Conservation (phyloP, 2,888 invertebrate genomes). For the Clistopyga incitator region DNA sequence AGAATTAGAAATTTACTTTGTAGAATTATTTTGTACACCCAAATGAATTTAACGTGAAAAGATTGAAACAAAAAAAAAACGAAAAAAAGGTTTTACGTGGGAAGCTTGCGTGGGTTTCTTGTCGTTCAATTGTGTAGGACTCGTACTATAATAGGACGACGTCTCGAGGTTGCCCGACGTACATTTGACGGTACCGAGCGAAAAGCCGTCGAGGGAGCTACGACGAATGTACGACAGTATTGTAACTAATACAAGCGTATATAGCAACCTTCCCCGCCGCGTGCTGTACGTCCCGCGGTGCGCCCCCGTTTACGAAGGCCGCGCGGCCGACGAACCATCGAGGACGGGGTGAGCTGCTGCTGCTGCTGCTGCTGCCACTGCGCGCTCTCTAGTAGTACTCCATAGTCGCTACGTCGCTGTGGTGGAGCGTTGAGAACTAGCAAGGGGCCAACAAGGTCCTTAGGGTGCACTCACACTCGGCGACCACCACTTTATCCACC, state of each 20-base stretch:
- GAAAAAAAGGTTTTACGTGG: background rate
- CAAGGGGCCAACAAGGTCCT: constrained; percentile 34
- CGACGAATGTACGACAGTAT: background rate
- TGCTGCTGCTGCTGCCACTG: constrained; percentile 54
- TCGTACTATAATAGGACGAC: constrained; percentile 21
- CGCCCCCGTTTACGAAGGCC: constrained; percentile 81
- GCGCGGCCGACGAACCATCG: constrained; percentile 80
- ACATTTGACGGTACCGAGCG: constrained; percentile 53
- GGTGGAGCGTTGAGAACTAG: constrained; percentile 47
- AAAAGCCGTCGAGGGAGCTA: constrained; percentile 24
- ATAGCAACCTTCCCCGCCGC: constrained; percentile 61
- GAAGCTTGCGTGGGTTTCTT: background rate
- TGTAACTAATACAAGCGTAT: constrained; percentile 52
- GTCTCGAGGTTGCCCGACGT: constrained; percentile 40
- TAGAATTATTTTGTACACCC: no score
- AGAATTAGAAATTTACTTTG: no score
- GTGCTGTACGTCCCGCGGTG: constrained; percentile 65
- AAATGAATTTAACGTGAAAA: no score
- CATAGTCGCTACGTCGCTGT: background rate
- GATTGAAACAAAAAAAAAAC: no score
- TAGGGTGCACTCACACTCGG: constrained; percentile 60
- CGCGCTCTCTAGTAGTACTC: constrained; percentile 26
- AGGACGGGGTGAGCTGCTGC: constrained; percentile 77
- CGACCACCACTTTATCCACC: background rate
- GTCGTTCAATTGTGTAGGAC: background rate